These are phyloP conservation scores for Agrilus mali DNA, from an alignment of 2,888 invertebrate genomes.

Conservation along the genomic window DNA sequence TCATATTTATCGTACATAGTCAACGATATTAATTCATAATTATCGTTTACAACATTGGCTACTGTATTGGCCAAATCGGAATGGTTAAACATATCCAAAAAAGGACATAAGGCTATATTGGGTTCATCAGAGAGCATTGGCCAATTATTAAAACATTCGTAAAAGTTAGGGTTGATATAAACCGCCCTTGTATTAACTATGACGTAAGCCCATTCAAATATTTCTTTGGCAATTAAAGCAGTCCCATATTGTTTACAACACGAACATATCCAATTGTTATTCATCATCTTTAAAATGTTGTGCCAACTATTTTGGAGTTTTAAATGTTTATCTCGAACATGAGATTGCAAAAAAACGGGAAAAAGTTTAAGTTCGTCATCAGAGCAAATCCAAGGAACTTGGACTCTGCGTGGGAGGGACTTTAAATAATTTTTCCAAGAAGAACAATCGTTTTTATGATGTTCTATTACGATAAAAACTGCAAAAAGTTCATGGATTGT, in stretches of 20 bases:
- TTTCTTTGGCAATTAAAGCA: slow-evolving; percentile 39
- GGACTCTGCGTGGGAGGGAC: slow-evolving; percentile 49
- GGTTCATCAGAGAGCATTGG: slow-evolving; percentile 43
- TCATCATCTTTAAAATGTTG: slow-evolving; percentile 36
- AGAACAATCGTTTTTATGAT: slow-evolving; percentile 40
- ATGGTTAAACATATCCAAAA: slow-evolving; percentile 85
- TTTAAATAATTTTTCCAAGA: slow-evolving; percentile 53
- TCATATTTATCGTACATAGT: slow-evolving; percentile 44
- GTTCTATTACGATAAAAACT: slow-evolving; percentile 59
- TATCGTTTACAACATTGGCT: slow-evolving; percentile 25
- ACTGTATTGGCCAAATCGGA: slow-evolving; percentile 46
- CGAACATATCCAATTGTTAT: slow-evolving; percentile 28
- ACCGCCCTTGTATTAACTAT: slow-evolving; percentile 78
- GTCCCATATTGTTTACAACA: slow-evolving; percentile 33
- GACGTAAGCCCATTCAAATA: slow-evolving; percentile 70
- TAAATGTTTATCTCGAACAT: slow-evolving; percentile 39
- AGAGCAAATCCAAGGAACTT: slow-evolving; percentile 56
- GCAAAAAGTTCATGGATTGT: slow-evolving; percentile 62
- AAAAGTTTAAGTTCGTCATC: slow-evolving; percentile 41
- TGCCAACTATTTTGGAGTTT: slow-evolving; percentile 33
- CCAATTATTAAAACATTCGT: slow-evolving; percentile 27
- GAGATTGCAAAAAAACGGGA: slow-evolving; percentile 42
- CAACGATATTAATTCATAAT: slow-evolving; percentile 42
- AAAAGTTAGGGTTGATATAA: slow-evolving; percentile 47
- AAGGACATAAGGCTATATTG: slow-evolving; percentile 70